These are phyloP conservation scores for Paramormyrops hopkinsi DNA, from an alignment of 2,797 vertebrate genomes.

Conservation along the genomic window DNA sequence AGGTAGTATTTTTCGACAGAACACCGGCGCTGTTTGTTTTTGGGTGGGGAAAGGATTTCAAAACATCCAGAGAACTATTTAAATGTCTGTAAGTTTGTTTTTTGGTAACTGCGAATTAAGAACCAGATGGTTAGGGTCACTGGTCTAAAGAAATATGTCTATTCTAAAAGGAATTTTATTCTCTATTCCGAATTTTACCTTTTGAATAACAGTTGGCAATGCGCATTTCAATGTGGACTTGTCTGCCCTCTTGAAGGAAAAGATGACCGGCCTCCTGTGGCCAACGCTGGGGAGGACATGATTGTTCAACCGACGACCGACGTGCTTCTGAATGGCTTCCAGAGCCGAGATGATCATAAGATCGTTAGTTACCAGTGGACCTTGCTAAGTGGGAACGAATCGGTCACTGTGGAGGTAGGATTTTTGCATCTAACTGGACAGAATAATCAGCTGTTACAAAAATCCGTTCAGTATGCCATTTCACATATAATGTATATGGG, in stretches of 20 bases:
- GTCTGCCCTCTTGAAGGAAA: conserved; percentile 33
- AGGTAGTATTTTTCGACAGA: too few relatives aligned
- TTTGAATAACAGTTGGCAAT: background rate
- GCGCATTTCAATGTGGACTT: background rate
- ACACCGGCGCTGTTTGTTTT: background rate
- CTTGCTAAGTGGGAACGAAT: conserved; percentile 44
- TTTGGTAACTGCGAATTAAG: background rate
- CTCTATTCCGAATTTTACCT: background rate
- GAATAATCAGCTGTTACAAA: background rate
- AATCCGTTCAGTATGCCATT: background rate
- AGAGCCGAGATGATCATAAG: conserved; percentile 56
- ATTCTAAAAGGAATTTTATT: background rate
- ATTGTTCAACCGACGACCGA: conserved; percentile 63
- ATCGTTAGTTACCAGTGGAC: conserved; percentile 69
- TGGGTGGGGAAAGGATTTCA: background rate
- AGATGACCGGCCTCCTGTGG: conserved; percentile 51
- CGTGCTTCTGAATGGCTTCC: conserved; percentile 66
- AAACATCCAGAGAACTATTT: background rate
- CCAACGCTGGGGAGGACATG: conserved; percentile 61
- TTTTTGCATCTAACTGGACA: background rate
- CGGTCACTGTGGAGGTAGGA: conserved; percentile 60
- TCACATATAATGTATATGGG: background rate
- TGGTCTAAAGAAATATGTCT: background rate
- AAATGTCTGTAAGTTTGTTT: background rate
- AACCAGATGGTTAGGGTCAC: background rate